Evolutionary conservation across 1,140 invertebrate genomes (phyloP).

Genomic region (Carcinoscorpius rotundicauda): DNA sequence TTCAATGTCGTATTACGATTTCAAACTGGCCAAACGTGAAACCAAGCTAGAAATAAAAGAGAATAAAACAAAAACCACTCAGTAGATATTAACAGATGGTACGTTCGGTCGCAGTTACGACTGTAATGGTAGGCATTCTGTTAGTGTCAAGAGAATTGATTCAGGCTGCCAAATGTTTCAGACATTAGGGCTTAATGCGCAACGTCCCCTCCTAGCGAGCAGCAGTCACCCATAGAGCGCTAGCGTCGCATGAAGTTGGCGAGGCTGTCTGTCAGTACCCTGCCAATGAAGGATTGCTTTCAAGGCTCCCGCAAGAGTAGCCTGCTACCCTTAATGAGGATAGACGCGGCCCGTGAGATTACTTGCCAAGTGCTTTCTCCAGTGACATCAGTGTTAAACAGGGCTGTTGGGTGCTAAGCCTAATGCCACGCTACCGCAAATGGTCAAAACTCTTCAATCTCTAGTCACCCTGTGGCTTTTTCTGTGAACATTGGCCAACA

Average conservation of each 20-base stretch:
- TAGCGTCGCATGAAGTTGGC: not conserved
- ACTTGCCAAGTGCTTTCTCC: constrained; percentile 2
- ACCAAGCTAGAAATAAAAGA: too few relatives aligned
- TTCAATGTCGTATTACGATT: too few relatives aligned
- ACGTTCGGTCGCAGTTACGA: too few relatives aligned
- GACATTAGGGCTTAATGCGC: constrained; percentile 2
- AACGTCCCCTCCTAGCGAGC: too few relatives aligned
- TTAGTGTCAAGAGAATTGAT: constrained; percentile 4
- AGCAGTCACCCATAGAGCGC: not conserved
- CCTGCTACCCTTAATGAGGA: not conserved
- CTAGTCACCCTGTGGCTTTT: too few relatives aligned
- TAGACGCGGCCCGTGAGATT: not conserved
- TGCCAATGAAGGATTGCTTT: not conserved
- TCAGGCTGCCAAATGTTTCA: not conserved
- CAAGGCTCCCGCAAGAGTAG: not conserved
- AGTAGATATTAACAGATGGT: too few relatives aligned
- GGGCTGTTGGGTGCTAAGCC: too few relatives aligned
- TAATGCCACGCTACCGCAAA: too few relatives aligned
- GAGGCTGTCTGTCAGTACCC: not conserved
- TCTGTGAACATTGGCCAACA: too few relatives aligned
- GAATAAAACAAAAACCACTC: too few relatives aligned
- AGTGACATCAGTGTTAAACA: not conserved
- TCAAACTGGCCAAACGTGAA: too few relatives aligned
- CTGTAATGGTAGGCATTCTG: not conserved
- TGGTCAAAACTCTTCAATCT: too few relatives aligned